Conservation (phyloP, 2,113 vertebrate genomes). For the Cyprinodon tularosa region DNA sequence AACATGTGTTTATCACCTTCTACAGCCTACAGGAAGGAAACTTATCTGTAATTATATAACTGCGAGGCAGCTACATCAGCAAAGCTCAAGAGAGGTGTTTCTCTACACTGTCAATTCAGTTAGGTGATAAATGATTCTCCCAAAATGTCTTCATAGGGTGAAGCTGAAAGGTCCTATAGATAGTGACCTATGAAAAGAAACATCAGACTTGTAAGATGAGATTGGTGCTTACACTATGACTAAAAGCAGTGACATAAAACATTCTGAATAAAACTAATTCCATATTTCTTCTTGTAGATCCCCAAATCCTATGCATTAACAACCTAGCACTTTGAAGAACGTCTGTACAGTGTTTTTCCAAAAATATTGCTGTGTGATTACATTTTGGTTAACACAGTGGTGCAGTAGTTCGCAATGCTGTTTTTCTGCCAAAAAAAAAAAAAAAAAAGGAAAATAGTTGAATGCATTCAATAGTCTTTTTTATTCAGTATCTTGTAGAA, state of each 20-base stretch:
- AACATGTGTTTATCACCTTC: constrained; percentile 45
- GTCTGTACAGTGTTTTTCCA: neutral
- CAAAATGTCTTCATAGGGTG: constrained; percentile 45
- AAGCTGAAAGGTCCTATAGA: constrained; percentile 35
- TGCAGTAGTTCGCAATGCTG: neutral
- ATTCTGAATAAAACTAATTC: constrained; percentile 14
- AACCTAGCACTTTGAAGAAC: neutral
- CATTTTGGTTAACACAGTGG: neutral
- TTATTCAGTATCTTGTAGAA: too few relatives aligned
- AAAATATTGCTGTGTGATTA: neutral
- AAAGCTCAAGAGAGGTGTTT: constrained; percentile 48
- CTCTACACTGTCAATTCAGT: constrained; percentile 58
- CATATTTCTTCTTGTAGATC: neutral
- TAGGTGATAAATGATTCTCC: constrained; percentile 63
- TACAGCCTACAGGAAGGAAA: constrained; percentile 58
- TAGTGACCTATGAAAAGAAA: constrained; percentile 39
- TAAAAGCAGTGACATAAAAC: constrained; percentile 14
- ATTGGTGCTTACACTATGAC: constrained; percentile 37
- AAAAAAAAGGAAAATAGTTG: too few relatives aligned
- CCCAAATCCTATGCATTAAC: neutral
- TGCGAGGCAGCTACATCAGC: constrained; percentile 52
- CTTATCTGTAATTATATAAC: constrained; percentile 64
- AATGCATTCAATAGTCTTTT: too few relatives aligned
- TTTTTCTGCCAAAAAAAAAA: neutral
- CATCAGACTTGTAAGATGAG: constrained; percentile 25